phyloP scores from a whole-genome alignment of 1,140 invertebrate species.

The Drosophila pallidifrons region DNA sequence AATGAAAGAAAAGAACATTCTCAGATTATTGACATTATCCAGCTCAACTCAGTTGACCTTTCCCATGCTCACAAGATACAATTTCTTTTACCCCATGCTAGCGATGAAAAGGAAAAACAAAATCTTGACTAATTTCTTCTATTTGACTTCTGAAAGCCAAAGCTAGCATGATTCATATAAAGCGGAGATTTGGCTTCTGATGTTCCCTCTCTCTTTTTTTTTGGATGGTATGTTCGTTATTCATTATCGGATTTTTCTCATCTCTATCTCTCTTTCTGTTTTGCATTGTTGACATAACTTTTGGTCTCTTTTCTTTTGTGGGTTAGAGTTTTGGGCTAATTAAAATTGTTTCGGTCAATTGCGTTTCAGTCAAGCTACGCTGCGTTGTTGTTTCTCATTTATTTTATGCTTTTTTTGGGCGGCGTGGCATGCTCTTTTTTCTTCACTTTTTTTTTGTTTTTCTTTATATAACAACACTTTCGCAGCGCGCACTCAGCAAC shows the following conservation, averaged over 20 bases:
- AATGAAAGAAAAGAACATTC: neutral
- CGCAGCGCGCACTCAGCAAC: conserved; percentile 11
- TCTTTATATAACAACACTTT: conserved; percentile 41
- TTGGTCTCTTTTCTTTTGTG: conserved; percentile 19
- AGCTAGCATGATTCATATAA: conserved; percentile 13
- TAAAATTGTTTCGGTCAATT: conserved; percentile 67
- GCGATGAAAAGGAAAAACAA: conserved; percentile 10
- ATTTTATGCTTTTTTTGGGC: neutral
- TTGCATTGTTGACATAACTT: conserved; percentile 63
- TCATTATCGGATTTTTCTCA: conserved; percentile 29
- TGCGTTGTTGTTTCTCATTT: conserved; percentile 4
- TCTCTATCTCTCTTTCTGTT: conserved; percentile 3
- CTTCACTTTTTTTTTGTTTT: conserved; percentile 30
- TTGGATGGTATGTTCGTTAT: conserved; percentile 3
- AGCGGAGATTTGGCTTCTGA: neutral
- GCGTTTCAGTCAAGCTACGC: conserved; percentile 41
- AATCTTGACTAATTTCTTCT: conserved; percentile 16
- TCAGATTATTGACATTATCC: neutral
- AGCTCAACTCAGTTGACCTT: conserved; percentile 1
- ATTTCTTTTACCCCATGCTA: conserved; percentile 8
- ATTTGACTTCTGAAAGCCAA: conserved; percentile 1
- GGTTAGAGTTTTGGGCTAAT: conserved; percentile 41
- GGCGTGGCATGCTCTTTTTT: conserved; percentile 47
- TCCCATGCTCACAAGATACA: neutral
- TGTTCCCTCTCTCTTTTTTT: neutral